These are phyloP conservation scores for Chromis chromis DNA, from an alignment of 2,797 vertebrate genomes.

Conservation along the genomic window DNA sequence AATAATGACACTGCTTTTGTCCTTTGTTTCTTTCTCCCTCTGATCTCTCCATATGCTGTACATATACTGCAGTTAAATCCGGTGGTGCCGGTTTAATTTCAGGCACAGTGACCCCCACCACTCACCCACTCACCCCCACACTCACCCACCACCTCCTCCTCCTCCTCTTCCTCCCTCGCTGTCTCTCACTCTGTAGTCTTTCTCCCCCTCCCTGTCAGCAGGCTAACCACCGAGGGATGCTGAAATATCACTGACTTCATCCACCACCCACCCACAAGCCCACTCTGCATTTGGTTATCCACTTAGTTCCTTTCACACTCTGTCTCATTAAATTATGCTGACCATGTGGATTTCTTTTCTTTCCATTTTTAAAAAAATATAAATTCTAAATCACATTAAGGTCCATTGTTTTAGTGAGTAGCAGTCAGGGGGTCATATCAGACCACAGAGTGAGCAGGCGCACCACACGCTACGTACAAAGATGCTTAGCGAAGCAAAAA, in stretches of 20 bases:
- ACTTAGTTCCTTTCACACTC: conserved; percentile 75
- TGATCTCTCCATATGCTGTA: conserved; percentile 55
- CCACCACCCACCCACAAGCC: conserved; percentile 64
- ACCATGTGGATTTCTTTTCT: conserved; percentile 51
- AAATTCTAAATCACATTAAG: conserved; percentile 57
- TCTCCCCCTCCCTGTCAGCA: conserved; percentile 63
- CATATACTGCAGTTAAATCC: conserved; percentile 49
- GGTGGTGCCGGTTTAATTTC: conserved; percentile 51
- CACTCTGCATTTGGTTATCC: conserved; percentile 72
- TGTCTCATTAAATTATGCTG: conserved; percentile 76
- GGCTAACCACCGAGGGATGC: conserved; percentile 67
- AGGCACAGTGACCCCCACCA: conserved; percentile 17
- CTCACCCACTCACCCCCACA: conserved; percentile 1
- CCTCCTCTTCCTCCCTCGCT: conserved; percentile 35
- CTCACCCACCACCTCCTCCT: neutral
- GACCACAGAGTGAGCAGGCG: conserved; percentile 29
- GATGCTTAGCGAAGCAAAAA: conserved; percentile 13
- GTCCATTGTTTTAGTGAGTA: conserved; percentile 54
- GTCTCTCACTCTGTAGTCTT: conserved; percentile 49
- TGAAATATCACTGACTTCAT: conserved; percentile 79
- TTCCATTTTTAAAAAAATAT: neutral
- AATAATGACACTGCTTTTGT: conserved; percentile 70
- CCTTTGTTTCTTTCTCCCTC: conserved; percentile 38
- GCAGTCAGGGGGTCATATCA: conserved; percentile 30
- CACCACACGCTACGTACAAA: conserved; percentile 8